phyloP scores from a whole-genome alignment of 2,113 vertebrate species.

The Ceyx margarethae region DNA sequence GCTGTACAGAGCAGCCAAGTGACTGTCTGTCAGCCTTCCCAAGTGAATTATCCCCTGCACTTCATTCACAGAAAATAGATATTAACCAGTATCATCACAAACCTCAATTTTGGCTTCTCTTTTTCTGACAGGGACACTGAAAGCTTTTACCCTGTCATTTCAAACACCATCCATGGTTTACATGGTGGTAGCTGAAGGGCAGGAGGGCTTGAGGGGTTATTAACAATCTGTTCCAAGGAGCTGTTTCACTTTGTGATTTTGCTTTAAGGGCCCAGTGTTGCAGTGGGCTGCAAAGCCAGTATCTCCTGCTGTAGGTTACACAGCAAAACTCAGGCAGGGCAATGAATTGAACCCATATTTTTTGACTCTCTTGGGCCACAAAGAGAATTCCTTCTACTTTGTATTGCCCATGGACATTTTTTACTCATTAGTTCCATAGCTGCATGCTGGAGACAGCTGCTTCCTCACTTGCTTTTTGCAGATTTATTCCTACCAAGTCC shows the following conservation, averaged over 20 bases:
- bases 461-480: background rate
- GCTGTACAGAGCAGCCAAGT: background rate
- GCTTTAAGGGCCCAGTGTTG: background rate
- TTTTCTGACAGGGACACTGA: background rate
- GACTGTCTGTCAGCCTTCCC: background rate
- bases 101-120: background rate
- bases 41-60: background rate
- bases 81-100: background rate
- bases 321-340: background rate
- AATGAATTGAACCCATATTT: background rate
- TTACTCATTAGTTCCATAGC: background rate
- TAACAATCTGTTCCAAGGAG: background rate
- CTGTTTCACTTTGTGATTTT: background rate
- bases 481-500: background rate
- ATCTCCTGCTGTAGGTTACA: background rate
- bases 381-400: background rate
- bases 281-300: background rate
- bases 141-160: background rate
- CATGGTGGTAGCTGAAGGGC: background rate
- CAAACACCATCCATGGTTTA: background rate
- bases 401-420: background rate
- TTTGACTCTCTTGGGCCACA: background rate
- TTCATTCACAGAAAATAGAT: background rate
- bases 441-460: slow-evolving; percentile 11
- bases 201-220: background rate